Base-by-base conservation (phyloP, 2,888 invertebrate species). In the Morpho achilles region DNA sequence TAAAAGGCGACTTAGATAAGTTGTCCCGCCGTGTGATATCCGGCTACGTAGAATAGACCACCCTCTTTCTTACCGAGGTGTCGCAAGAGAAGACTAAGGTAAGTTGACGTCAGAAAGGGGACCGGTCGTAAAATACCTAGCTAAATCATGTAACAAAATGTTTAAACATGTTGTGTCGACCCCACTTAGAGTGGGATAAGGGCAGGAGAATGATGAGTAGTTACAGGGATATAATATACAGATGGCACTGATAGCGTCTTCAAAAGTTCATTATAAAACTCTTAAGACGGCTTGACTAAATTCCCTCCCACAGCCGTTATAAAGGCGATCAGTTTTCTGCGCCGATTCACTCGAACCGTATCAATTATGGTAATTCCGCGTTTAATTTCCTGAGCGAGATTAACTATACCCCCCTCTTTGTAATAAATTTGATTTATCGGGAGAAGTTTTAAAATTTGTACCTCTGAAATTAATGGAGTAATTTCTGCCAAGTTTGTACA, bases 381-480 rank as follows among this genome's bases (percentile, higher is more conserved):
- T 87, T 90, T 89, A 90, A 90, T 89, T 90, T 90, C 90, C 90
- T 89, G 87, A 67, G 66, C 70, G 77, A 79, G 85, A 88, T 88
- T 89, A 87, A 84, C 84, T 75, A 77, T 69, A 76, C 73, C 77
- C 80, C 81, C 77, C 75, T 75, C 69, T 59, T 65, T 71, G 80
- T 77, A 79, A 84, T 88, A 88, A 87, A 86, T 80, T 79, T 85
- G 84, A 87, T 89, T 87, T 84, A 87, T 83, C 76, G 72, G 63
- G 64, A 65, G 65, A 77, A 77, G 76, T 79, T 80, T 80, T 73
- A 74, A 79, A 80, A 79, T 75, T 75, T 72, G 68, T 74, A 66
- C 66, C 65, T 61, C 62, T 63, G 63, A 69, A 69, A 65, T 73
- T 71, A 71, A 72, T 65, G 65, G 64, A 61, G 41, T 56, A 47